Evolutionary conservation across 2,113 vertebrate species (phyloP).

Genomic region (Emydocephalus ijimae): DNA sequence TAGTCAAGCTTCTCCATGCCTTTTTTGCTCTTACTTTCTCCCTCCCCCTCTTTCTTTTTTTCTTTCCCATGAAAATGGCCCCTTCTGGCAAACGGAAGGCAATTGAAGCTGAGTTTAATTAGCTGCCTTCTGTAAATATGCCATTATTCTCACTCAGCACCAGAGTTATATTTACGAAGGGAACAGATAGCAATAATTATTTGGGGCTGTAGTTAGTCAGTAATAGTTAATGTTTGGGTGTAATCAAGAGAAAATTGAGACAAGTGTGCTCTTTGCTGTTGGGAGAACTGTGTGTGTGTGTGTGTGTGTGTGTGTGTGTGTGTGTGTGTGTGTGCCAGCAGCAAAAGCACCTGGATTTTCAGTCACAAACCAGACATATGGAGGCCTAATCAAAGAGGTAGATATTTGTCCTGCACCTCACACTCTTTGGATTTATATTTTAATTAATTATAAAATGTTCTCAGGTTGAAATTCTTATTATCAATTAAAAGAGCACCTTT

Average conservation of each 20-base stretch:
- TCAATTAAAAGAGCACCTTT: neutral
- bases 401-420: conserved; percentile 7
- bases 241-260: conserved; percentile 73
- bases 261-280: conserved; percentile 50
- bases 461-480: neutral
- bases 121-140: conserved; percentile 76
- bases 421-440: conserved; percentile 12
- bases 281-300: neutral
- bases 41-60: conserved; percentile 56
- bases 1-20: conserved; percentile 56
- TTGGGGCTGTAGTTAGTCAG: conserved; percentile 70
- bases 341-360: conserved; percentile 39
- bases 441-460: conserved; percentile 27
- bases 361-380: neutral
- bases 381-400: conserved; percentile 27
- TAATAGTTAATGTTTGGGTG: conserved; percentile 76
- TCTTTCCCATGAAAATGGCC: conserved; percentile 69
- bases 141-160: conserved; percentile 68
- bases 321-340: neutral
- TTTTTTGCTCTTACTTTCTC: conserved; percentile 62
- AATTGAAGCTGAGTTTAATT: conserved; percentile 77
- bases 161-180: conserved; percentile 75
- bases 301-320: neutral
- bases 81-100: conserved; percentile 76
- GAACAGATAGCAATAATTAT: conserved; percentile 75